Percentiles rank a stretch among this genome's conserved stretches.
phyloP scores from a whole-genome alignment of 2,113 vertebrate species.

The Stomatorhinus ivindoensis region DNA sequence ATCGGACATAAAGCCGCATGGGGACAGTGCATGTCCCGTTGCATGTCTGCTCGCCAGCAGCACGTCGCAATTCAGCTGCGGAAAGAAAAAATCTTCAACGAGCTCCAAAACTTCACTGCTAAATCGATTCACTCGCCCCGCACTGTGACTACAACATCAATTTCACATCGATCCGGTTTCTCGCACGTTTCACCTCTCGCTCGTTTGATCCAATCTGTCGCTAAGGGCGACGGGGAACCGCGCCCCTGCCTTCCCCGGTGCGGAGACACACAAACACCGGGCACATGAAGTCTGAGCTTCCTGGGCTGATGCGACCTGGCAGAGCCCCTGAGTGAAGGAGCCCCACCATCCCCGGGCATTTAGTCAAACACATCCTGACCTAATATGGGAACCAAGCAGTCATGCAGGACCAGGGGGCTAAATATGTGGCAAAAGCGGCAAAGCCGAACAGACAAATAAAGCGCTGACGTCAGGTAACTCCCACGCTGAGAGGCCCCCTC shows the following conservation, averaged over 20 bases:
- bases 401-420: neutral
- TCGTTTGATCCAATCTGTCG: neutral
- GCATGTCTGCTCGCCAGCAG: slow-evolving; percentile 3
- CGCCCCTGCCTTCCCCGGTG: neutral
- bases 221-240: neutral
- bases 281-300: neutral
- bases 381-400: neutral
- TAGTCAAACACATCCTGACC: neutral
- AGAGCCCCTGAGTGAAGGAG: neutral
- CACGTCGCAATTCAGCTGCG: slow-evolving; percentile 10
- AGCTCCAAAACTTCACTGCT: neutral
- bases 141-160: slow-evolving; percentile 18
- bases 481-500: neutral
- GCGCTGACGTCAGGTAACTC: neutral
- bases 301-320: neutral
- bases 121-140: slow-evolving; percentile 23
- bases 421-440: neutral
- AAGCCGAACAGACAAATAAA: neutral
- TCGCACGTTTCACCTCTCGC: neutral
- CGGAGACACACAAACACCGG: neutral
- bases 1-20: neutral
- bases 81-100: slow-evolving; percentile 14
- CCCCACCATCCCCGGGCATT: neutral
- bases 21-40: neutral
- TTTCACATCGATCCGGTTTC: slow-evolving; percentile 12